Evolutionary conservation across 2,888 invertebrate species (phyloP).

Genomic region (Halictus quadricinctus): DNA sequence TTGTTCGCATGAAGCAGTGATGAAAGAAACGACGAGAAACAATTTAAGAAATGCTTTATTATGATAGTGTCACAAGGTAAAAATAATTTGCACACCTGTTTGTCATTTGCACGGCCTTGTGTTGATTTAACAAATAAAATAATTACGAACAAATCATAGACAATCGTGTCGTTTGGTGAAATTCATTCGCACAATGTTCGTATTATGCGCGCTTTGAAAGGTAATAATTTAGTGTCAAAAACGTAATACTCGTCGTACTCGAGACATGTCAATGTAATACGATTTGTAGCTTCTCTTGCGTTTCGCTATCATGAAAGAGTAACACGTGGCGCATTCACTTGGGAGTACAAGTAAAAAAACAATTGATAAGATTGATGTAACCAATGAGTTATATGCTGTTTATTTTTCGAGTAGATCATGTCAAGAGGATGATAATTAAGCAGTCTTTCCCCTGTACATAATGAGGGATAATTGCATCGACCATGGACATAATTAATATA

Average conservation of each 20-base stretch:
- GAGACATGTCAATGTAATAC: neutral
- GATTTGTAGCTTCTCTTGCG: neutral
- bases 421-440: slow-evolving; percentile 27
- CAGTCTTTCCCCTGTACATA: slow-evolving; percentile 31
- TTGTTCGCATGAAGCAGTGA: neutral
- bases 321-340: neutral
- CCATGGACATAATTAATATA: slow-evolving; percentile 80
- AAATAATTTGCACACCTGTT: slow-evolving; percentile 31
- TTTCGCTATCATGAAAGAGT: neutral
- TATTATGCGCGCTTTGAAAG: neutral
- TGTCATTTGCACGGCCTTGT: neutral
- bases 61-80: slow-evolving; percentile 40
- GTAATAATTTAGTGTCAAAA: neutral
- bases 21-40: slow-evolving; percentile 15
- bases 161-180: neutral
- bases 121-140: neutral
- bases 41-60: slow-evolving; percentile 34
- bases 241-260: neutral
- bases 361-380: slow-evolving; percentile 8
- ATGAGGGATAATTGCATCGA: slow-evolving; percentile 33
- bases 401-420: slow-evolving; percentile 25
- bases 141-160: neutral
- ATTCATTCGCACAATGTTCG: neutral
- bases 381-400: neutral
- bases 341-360: neutral